A percentile compares a stretch with the other conserved stretches of the same genome.
These are phyloP conservation scores for Odontocerum albicorne DNA, from an alignment of 2,888 invertebrate genomes.

Conservation along the genomic window DNA sequence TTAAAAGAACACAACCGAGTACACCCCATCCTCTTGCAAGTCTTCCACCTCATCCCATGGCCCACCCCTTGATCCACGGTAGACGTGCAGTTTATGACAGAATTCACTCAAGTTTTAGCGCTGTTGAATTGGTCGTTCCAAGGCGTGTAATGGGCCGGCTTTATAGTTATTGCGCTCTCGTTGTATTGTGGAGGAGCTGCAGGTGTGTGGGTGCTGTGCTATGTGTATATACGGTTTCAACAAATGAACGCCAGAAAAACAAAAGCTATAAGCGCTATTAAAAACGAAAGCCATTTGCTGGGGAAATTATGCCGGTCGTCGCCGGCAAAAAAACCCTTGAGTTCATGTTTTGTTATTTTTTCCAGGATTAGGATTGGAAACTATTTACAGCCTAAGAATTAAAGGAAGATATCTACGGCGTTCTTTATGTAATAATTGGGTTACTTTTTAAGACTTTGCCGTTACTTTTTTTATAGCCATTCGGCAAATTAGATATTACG, in stretches of 20 bases:
- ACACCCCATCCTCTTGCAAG: slow-evolving; percentile 9
- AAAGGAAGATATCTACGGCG: too few relatives aligned
- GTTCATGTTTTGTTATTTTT: too few relatives aligned
- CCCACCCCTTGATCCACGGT: slow-evolving; percentile 22
- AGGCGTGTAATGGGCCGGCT: slow-evolving; percentile 48
- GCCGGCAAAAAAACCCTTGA: too few relatives aligned
- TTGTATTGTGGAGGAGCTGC: slow-evolving; percentile 13
- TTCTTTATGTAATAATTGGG: too few relatives aligned
- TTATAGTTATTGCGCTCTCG: slow-evolving; percentile 47
- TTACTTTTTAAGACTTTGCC: too few relatives aligned
- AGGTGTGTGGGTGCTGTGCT: slow-evolving; percentile 4
- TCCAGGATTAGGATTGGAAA: too few relatives aligned
- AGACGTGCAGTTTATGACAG: slow-evolving; percentile 38
- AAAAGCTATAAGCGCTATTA: not conserved
- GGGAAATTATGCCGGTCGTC: too few relatives aligned
- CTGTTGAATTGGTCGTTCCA: slow-evolving; percentile 45
- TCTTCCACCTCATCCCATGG: slow-evolving; percentile 28
- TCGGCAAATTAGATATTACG: too few relatives aligned
- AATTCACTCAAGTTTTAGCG: slow-evolving; percentile 38
- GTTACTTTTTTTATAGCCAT: too few relatives aligned
- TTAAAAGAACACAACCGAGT: too few relatives aligned
- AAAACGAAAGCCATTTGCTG: too few relatives aligned
- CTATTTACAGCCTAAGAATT: too few relatives aligned
- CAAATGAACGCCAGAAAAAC: not conserved
- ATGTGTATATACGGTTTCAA: not conserved